Conservation (phyloP, 2,113 vertebrate genomes). For the Cyanoliseus patagonus region DNA sequence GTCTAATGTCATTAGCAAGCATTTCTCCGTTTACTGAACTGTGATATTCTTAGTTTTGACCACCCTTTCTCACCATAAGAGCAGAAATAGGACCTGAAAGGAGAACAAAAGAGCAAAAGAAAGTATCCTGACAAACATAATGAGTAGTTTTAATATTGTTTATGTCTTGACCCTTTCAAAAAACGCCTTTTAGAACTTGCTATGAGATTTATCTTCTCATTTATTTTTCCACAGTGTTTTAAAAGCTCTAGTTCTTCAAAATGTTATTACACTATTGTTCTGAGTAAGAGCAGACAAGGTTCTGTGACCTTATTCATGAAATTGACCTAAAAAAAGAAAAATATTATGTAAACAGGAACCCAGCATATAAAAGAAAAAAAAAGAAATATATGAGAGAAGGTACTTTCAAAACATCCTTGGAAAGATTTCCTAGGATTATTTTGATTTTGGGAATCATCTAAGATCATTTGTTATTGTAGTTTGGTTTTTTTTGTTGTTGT, state of each 20-base stretch:
- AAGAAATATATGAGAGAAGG: not conserved
- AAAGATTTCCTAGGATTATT: not conserved
- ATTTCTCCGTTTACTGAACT: not conserved
- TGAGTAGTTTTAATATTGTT: not conserved
- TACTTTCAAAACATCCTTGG: not conserved
- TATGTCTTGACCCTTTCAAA: not conserved
- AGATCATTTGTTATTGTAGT: not conserved
- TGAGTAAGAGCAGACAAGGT: not conserved
- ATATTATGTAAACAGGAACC: not conserved
- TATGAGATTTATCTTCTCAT: not conserved
- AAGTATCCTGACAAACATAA: not conserved
- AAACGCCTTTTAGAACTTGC: not conserved
- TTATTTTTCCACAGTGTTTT: not conserved
- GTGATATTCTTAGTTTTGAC: not conserved
- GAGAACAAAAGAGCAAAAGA: not conserved
- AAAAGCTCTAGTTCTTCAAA: not conserved
- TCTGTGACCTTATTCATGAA: not conserved
- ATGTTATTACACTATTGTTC: not conserved
- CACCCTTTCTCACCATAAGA: not conserved
- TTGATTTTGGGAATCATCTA: not conserved
- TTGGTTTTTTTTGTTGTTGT: not conserved
- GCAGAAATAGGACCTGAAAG: not conserved
- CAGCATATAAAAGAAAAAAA: not conserved
- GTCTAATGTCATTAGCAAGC: not conserved
- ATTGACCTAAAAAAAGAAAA: not conserved